phyloP scores from a whole-genome alignment of 2,888 invertebrate species.

The Phytoseiulus persimilis region DNA sequence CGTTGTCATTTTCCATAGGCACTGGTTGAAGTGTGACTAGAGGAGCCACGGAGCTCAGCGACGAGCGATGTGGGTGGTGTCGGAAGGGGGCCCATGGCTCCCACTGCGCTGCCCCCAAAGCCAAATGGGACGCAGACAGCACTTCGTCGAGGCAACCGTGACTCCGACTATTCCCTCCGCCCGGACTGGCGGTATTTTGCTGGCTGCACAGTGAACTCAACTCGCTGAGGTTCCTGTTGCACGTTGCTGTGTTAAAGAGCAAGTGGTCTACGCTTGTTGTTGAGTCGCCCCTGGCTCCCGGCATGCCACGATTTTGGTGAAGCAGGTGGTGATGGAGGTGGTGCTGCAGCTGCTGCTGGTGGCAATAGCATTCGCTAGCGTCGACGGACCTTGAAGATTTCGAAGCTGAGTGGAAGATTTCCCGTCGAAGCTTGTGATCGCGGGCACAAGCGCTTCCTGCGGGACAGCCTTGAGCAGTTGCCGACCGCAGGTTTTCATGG shows the following conservation, averaged over 20 bases:
- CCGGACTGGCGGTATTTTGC: background rate
- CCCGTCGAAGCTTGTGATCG: slow-evolving; percentile 21
- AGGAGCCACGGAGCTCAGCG: slow-evolving; percentile 32
- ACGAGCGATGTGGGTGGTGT: slow-evolving; percentile 10
- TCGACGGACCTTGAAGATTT: slow-evolving; percentile 32
- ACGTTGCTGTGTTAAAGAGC: slow-evolving; percentile 38
- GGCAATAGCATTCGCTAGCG: slow-evolving; percentile 9
- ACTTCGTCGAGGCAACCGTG: slow-evolving; percentile 34
- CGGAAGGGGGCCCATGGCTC: slow-evolving; percentile 19
- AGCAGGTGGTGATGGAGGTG: background rate
- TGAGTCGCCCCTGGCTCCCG: slow-evolving; percentile 36
- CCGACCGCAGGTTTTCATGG: slow-evolving; percentile 13
- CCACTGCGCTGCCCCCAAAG: slow-evolving; percentile 18
- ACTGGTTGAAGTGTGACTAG: slow-evolving; percentile 14
- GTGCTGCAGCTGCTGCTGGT: background rate
- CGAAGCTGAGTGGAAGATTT: background rate
- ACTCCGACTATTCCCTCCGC: slow-evolving; percentile 19
- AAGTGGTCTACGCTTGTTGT: slow-evolving; percentile 35
- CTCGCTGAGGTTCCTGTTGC: slow-evolving; percentile 35
- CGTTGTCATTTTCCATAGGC: slow-evolving; percentile 23
- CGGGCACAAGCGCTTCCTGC: background rate
- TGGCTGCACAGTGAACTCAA: slow-evolving; percentile 36
- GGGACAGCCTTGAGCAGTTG: background rate
- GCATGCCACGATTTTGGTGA: slow-evolving; percentile 1
- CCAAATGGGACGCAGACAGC: background rate